phyloP scores from a whole-genome alignment of 2,797 vertebrate species.

The Sus cebifrons region DNA sequence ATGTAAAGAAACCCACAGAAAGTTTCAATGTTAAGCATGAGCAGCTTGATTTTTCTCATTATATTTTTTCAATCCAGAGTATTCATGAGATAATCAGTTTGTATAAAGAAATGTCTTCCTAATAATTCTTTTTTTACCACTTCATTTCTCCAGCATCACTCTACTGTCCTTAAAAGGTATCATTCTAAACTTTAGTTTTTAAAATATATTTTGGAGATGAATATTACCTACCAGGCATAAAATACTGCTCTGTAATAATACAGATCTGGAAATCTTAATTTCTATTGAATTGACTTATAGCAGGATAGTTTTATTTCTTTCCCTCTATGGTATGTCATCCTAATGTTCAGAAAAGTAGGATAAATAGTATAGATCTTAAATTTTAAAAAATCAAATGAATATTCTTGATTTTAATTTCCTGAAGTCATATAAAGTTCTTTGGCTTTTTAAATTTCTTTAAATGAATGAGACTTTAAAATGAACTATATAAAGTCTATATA shows the following conservation, averaged over 20 bases:
- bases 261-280: background rate
- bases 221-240: background rate
- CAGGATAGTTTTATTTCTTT: background rate
- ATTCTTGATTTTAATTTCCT: conserved; percentile 23
- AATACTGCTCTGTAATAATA: background rate
- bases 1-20: background rate
- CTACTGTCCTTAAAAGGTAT: background rate
- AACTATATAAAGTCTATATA: background rate
- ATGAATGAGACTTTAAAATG: background rate
- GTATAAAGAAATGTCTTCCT: conserved; percentile 17
- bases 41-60: background rate
- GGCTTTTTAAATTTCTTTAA: background rate
- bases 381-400: background rate
- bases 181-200: conserved; percentile 14
- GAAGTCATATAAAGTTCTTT: background rate
- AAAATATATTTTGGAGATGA: conserved; percentile 23
- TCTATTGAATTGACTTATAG: background rate
- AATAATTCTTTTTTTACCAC: background rate
- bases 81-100: conserved; percentile 21
- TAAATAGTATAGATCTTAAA: background rate
- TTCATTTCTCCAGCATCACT: background rate
- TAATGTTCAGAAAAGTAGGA: background rate
- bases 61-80: background rate
- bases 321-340: background rate
- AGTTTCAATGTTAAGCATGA: background rate